Percentiles rank a stretch among this genome's conserved stretches.
These are phyloP conservation scores for Meghimatium bilineatum DNA, from an alignment of 2,888 invertebrate genomes.

Conservation along the genomic window DNA sequence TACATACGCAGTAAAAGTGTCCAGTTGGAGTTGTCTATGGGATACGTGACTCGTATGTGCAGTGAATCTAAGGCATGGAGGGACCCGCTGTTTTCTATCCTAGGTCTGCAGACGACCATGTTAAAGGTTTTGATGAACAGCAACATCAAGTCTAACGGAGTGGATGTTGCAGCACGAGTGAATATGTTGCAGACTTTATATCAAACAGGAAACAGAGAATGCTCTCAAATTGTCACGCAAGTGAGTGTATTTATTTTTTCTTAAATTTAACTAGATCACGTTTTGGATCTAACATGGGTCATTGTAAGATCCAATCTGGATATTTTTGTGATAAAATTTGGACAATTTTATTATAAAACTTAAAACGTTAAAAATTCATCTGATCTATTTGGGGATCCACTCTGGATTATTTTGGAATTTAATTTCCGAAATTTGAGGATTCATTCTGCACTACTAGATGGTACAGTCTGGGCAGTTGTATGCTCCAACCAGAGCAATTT, in stretches of 20 bases:
- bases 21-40: constrained; percentile 18
- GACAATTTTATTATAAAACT: too few relatives aligned
- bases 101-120: constrained; percentile 30
- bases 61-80: constrained; percentile 7
- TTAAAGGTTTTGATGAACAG: constrained; percentile 22
- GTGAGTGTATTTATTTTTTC: not conserved
- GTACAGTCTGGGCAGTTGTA: too few relatives aligned
- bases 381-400: too few relatives aligned
- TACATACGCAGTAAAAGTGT: constrained; percentile 22
- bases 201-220: constrained; percentile 50
- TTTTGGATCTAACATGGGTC: too few relatives aligned
- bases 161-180: constrained; percentile 38
- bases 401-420: too few relatives aligned
- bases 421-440: too few relatives aligned
- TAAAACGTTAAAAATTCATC: too few relatives aligned
- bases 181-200: constrained; percentile 48
- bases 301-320: too few relatives aligned
- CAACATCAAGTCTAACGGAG: constrained; percentile 14
- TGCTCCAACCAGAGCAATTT: too few relatives aligned
- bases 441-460: too few relatives aligned
- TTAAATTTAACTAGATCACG: too few relatives aligned
- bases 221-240: constrained; percentile 21
- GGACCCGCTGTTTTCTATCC: constrained; percentile 28
- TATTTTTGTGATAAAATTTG: too few relatives aligned
- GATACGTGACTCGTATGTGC: constrained; percentile 22